These are phyloP conservation scores for Enhydra lutris DNA, from an alignment of 2,113 vertebrate genomes.

Conservation along the genomic window DNA sequence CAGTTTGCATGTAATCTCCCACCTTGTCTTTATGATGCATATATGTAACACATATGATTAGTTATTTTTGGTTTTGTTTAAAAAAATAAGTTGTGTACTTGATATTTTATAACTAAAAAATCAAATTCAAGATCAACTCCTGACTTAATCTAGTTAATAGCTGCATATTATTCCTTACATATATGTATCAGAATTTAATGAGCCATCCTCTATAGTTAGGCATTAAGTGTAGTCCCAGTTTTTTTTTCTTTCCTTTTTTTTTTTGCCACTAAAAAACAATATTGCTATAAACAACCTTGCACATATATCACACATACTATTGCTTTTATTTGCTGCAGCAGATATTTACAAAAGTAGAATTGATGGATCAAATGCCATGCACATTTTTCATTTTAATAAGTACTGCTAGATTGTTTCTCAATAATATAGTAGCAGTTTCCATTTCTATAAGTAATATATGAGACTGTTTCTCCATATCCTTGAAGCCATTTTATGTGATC, in stretches of 20 bases:
- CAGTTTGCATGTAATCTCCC: background rate
- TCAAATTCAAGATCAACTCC: background rate
- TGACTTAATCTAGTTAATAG: background rate
- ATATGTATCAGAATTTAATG: background rate
- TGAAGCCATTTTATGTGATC: background rate
- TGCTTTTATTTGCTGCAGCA: constrained; percentile 10
- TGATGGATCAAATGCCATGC: background rate
- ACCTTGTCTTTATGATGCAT: background rate
- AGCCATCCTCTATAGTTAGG: background rate
- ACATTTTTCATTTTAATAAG: constrained; percentile 48
- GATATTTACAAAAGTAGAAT: background rate
- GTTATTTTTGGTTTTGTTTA: background rate
- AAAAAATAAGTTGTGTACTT: background rate
- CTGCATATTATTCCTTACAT: background rate
- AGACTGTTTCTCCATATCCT: background rate
- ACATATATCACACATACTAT: background rate
- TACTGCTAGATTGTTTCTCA: constrained; percentile 13
- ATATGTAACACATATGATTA: background rate
- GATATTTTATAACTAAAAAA: background rate
- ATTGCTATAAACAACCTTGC: background rate
- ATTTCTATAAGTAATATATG: background rate
- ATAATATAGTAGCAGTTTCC: background rate
- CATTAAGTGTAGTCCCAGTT: background rate
- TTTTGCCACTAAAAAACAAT: background rate
- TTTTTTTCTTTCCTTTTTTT: background rate